Evolutionary conservation across 2,888 invertebrate species (phyloP).

Genomic region (Patella depressa): DNA sequence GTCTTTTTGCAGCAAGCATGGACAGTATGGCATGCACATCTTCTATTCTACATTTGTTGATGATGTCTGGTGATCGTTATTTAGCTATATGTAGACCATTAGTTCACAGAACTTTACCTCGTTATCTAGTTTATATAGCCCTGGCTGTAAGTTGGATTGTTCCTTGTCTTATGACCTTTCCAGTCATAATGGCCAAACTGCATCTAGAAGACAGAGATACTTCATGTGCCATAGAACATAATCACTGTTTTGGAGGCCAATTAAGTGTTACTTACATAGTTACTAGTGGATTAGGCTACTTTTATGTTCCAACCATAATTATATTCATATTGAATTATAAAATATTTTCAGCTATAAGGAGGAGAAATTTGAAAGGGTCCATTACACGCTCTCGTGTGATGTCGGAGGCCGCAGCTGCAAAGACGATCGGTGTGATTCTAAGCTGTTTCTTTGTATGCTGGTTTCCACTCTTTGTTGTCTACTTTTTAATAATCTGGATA

Average conservation of each 20-base stretch:
- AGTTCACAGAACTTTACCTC: conserved; percentile 52
- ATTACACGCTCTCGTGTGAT: conserved; percentile 47
- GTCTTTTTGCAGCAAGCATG: conserved; percentile 48
- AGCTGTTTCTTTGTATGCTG: conserved; percentile 59
- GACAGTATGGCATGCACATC: conserved; percentile 60
- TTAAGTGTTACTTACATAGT: conserved; percentile 47
- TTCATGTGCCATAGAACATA: conserved; percentile 43
- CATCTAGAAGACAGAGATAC: conserved; percentile 49
- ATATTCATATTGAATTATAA: conserved; percentile 55
- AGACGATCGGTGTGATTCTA: conserved; percentile 59
- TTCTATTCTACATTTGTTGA: conserved; percentile 59
- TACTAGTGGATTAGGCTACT: conserved; percentile 43
- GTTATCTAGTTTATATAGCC: conserved; percentile 43
- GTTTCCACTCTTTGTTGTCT: conserved; percentile 57
- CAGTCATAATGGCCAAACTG: conserved; percentile 56
- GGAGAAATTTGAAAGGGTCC: conserved; percentile 19
- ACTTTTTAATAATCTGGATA: too few species aligned
- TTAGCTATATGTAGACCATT: conserved; percentile 62
- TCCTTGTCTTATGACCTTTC: conserved; percentile 55
- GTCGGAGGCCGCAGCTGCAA: conserved; percentile 55
- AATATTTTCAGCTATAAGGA: conserved; percentile 52
- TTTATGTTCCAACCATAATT: conserved; percentile 59
- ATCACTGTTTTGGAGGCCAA: conserved; percentile 42
- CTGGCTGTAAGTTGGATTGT: conserved; percentile 54
- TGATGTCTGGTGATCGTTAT: conserved; percentile 58